phyloP scores from a whole-genome alignment of 2,888 invertebrate species.

The Proisotoma minuta region DNA sequence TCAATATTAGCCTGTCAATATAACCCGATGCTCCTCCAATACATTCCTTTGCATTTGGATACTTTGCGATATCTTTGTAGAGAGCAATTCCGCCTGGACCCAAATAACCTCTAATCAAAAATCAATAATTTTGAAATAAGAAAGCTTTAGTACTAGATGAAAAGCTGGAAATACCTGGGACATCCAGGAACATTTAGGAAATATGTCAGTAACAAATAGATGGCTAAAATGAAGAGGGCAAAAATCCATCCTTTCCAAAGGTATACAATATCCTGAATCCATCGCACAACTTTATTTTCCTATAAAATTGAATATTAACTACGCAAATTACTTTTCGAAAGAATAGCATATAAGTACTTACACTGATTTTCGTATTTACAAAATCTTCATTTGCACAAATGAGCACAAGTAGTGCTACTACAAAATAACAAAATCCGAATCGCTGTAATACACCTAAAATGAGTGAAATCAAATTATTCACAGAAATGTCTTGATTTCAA shows the following conservation, averaged over 20 bases:
- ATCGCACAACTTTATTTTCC: slow-evolving; percentile 20
- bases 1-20: slow-evolving; percentile 71
- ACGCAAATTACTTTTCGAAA: background rate
- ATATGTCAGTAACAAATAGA: slow-evolving; percentile 50
- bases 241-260: slow-evolving; percentile 32
- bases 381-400: slow-evolving; percentile 48
- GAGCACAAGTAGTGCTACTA: slow-evolving; percentile 64
- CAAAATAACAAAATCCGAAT: slow-evolving; percentile 74
- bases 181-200: slow-evolving; percentile 52
- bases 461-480: too few species aligned
- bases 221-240: background rate
- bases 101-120: slow-evolving; percentile 65
- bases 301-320: slow-evolving; percentile 1
- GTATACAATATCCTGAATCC: slow-evolving; percentile 41
- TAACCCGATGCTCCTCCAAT: slow-evolving; percentile 86
- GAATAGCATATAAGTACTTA: background rate
- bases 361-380: slow-evolving; percentile 6
- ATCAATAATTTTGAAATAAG: background rate
- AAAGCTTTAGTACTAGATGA: background rate
- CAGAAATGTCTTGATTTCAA: too few species aligned
- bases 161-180: slow-evolving; percentile 52
- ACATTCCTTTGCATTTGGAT: slow-evolving; percentile 58
- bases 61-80: slow-evolving; percentile 50
- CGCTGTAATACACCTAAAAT: slow-evolving; percentile 90
- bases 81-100: slow-evolving; percentile 82